A percentile compares a stretch with the other conserved stretches of the same genome.
Conservation (phyloP, 2,113 vertebrate genomes). For the Datnioides undecimradiatus region DNA sequence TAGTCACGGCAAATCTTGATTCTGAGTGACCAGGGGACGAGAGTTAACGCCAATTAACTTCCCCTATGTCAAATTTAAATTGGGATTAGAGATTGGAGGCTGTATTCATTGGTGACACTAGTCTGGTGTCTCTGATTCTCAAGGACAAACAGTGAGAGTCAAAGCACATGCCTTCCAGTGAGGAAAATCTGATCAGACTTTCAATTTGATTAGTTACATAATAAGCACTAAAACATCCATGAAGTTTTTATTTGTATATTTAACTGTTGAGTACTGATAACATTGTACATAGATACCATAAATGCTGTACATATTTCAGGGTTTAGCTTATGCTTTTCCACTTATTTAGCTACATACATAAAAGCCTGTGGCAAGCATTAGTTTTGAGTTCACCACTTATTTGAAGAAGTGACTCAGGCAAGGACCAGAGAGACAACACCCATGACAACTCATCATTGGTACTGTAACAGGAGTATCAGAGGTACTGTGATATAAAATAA, state of each 20-base stretch:
- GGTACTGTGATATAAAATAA: background rate
- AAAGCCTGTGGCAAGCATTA: background rate
- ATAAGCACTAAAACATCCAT: slow-evolving; percentile 30
- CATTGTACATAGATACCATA: background rate
- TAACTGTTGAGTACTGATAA: background rate
- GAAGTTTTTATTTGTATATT: slow-evolving; percentile 15
- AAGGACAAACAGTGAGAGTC: slow-evolving; percentile 29
- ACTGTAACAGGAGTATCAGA: background rate
- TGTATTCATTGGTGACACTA: slow-evolving; percentile 41
- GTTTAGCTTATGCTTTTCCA: background rate
- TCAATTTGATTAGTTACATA: slow-evolving; percentile 40
- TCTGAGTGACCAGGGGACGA: slow-evolving; percentile 37
- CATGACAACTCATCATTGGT: background rate
- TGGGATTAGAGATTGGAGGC: slow-evolving; percentile 62
- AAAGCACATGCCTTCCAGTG: slow-evolving; percentile 42
- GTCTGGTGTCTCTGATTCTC: slow-evolving; percentile 12
- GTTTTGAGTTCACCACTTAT: background rate
- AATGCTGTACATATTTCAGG: background rate
- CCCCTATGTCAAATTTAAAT: slow-evolving; percentile 55
- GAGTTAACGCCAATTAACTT: slow-evolving; percentile 62
- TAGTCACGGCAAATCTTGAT: slow-evolving; percentile 56
- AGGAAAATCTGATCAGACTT: slow-evolving; percentile 54
- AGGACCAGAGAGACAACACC: background rate
- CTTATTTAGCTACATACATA: background rate
- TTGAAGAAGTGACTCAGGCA: background rate